A percentile compares a stretch with the other conserved stretches of the same genome.
Conservation (phyloP, 23 tunicate genomes). For the Oikopleura vanhoeffeni region DNA sequence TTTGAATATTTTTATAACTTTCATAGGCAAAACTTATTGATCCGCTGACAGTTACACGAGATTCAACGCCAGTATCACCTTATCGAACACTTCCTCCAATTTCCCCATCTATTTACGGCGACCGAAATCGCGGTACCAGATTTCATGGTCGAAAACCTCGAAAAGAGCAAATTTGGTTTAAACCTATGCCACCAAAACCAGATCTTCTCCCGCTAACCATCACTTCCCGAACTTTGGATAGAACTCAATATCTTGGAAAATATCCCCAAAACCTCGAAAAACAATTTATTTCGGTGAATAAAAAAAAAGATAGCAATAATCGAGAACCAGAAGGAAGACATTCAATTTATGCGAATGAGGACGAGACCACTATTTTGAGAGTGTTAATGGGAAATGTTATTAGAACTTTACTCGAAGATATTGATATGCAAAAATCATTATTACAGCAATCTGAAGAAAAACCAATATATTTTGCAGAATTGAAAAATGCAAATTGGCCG, state of each 20-base stretch:
- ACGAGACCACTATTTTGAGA: neutral
- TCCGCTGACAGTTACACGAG: neutral
- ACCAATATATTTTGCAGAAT: neutral
- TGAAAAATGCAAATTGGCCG: constrained; percentile 1
- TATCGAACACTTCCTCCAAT: neutral
- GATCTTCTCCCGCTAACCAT: neutral
- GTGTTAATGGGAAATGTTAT: neutral
- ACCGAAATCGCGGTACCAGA: neutral
- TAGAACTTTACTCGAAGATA: neutral
- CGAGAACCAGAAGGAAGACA: neutral
- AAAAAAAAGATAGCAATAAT: neutral
- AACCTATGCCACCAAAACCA: constrained; percentile 12
- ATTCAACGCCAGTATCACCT: neutral
- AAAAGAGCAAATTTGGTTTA: neutral
- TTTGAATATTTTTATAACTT: no score
- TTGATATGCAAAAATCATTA: neutral
- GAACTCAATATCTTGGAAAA: neutral
- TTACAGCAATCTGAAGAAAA: neutral
- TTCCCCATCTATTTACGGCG: neutral
- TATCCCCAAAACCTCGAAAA: neutral
- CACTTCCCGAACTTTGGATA: neutral
- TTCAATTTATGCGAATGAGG: neutral
- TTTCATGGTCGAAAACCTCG: neutral
- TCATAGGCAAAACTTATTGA: neutral
- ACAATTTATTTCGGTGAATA: neutral